Base-by-base conservation (phyloP, 2,888 invertebrate genomes). In the Lasius fuliginosus region DNA sequence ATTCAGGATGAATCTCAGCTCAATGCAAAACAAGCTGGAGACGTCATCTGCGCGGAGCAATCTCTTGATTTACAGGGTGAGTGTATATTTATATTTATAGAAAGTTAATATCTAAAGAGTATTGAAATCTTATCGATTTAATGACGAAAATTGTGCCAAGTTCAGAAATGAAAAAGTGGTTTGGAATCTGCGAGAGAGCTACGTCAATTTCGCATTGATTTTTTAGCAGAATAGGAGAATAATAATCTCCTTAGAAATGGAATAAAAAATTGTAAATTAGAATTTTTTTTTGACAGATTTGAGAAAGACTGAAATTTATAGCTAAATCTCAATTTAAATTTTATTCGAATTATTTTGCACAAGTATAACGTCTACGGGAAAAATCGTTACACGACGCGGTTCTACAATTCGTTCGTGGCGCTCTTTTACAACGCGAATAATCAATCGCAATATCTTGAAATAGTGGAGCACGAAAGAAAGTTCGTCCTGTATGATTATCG, bases 321-420 rank as follows among this genome's bases (percentile, higher is more conserved):
- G 23, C 1, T 58, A 23, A 58, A 23, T 9, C 6, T 27, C 27
- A 1, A 1, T 56, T 56, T 27, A 18, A 60, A 1, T 60, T 30
- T 18, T 42, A 12, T 60, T 30, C 5, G 11, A n/a, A 23, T 58
- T 27, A 58, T 58, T 58, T 74, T 6, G 62, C n/a, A 1, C 15
- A 23, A 49, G 9, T 46, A 15, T 46, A 46, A 49, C 18, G 11
- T 30, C 18, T n/a, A 30, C 12, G n/a, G 1, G 30, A 62, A 9
- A 53, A 76, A 23, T 30, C 46, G 33, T 27, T 40, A 15, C 5
- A 15, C n/a, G 27, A 33, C 11, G 46, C 49, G 46, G 23, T 23
- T 23, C 65, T 15, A 49, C 36, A 8, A 56, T 30, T 62, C 30
- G 33, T 11, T 69, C 71, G 40, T 77, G 77, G 77, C 77, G 77